phyloP scores from a whole-genome alignment of 2,113 vertebrate genomes.

The Oostethus manadensis region DNA sequence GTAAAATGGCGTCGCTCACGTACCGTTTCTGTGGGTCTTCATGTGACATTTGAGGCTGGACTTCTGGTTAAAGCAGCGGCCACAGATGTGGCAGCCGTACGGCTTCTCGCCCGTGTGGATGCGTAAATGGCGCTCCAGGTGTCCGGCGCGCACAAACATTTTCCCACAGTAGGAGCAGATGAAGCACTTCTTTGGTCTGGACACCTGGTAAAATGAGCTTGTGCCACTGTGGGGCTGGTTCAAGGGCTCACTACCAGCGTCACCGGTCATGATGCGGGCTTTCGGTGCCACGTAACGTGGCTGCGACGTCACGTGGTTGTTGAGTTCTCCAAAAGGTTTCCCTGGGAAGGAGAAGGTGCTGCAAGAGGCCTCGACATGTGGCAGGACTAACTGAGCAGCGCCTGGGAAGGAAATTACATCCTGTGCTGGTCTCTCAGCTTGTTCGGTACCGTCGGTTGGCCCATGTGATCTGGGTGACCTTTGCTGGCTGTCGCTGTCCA shows the following conservation, averaged over 20 bases:
- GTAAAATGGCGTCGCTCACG: not conserved
- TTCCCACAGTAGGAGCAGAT: constrained; percentile 67
- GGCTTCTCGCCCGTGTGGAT: constrained; percentile 73
- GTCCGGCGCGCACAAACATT: constrained; percentile 58
- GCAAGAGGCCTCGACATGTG: constrained; percentile 28
- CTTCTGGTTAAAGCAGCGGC: constrained; percentile 69
- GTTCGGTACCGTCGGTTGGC: no score
- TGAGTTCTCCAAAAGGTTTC: constrained; percentile 31
- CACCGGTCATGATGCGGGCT: not conserved
- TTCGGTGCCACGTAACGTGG: constrained; percentile 1
- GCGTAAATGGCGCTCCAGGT: constrained; percentile 63
- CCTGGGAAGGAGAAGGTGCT: constrained; percentile 37
- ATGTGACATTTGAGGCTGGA: constrained; percentile 69
- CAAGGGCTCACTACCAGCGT: not conserved
- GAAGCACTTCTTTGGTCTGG: constrained; percentile 58
- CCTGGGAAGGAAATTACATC: constrained; percentile 16
- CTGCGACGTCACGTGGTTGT: constrained; percentile 21
- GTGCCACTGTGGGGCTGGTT: constrained; percentile 12
- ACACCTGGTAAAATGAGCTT: constrained; percentile 16
- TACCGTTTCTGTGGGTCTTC: constrained; percentile 60
- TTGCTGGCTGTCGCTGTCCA: constrained; percentile 21
- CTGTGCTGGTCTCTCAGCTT: constrained; percentile 2
- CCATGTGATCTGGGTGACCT: constrained; percentile 27
- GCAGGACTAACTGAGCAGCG: constrained; percentile 15
- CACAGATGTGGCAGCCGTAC: constrained; percentile 65